Percentiles rank a stretch among this genome's conserved stretches.
Evolutionary conservation across 2,113 vertebrate species (phyloP).

Genomic region (Sclerurus mexicanus): DNA sequence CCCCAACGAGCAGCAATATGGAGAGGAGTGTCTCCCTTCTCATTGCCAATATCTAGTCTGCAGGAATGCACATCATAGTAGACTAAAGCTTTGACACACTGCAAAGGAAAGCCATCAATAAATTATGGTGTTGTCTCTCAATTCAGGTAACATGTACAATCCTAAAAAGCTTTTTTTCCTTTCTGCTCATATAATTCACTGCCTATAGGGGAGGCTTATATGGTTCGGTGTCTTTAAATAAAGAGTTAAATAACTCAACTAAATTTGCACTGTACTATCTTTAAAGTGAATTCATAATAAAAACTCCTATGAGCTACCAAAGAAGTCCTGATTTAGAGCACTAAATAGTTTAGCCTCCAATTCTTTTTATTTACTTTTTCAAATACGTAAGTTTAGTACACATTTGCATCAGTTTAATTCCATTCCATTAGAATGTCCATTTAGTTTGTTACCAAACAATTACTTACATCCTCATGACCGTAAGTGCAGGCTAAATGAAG

Average conservation of each 20-base stretch:
- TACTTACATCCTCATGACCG: conserved; percentile 91
- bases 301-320: not conserved
- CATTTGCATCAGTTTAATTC: not conserved
- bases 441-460: conserved; percentile 33
- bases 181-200: not conserved
- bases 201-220: not conserved
- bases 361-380: not conserved
- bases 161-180: not conserved
- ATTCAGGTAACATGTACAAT: not conserved
- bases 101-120: conserved; percentile 26
- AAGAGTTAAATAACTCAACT: not conserved
- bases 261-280: not conserved
- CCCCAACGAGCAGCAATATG: conserved; percentile 95
- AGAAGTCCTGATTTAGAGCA: not conserved
- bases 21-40: conserved; percentile 91
- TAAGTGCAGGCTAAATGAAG: conserved; percentile 94
- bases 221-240: not conserved
- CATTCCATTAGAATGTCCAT: not conserved
- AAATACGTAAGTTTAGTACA: not conserved
- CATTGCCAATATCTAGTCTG: conserved; percentile 87
- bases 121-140: not conserved
- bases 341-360: not conserved
- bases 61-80: conserved; percentile 90
- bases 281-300: not conserved
- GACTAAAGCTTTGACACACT: conserved; percentile 97